Percentiles rank a stretch among this genome's conserved stretches.
These are phyloP conservation scores for Drosophila sechellia DNA, from an alignment of 1,140 invertebrate genomes.

Conservation along the genomic window DNA sequence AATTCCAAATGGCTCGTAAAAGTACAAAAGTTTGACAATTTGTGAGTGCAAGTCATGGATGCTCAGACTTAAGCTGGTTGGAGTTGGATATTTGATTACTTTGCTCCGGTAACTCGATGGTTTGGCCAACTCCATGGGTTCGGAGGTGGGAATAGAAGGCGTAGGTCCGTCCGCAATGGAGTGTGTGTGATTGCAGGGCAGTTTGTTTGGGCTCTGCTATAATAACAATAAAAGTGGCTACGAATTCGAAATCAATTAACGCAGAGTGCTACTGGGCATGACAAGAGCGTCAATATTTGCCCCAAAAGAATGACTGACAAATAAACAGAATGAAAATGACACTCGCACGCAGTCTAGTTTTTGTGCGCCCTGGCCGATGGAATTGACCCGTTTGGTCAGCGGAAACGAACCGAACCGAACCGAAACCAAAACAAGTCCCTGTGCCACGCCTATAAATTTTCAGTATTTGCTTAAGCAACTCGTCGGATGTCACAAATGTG, in stretches of 20 bases:
- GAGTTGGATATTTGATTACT: constrained; percentile 20
- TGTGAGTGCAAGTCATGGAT: constrained; percentile 35
- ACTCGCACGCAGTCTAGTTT: constrained; percentile 36
- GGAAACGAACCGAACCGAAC: not conserved
- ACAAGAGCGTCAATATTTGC: constrained; percentile 80
- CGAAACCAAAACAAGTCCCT: constrained; percentile 17
- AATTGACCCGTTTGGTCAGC: constrained; percentile 22
- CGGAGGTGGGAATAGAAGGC: not conserved
- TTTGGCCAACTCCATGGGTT: not conserved
- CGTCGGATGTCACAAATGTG: constrained; percentile 59
- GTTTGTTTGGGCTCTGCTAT: constrained; percentile 54
- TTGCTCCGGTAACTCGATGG: constrained; percentile 17
- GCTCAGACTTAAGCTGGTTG: constrained; percentile 18
- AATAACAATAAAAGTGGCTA: constrained; percentile 79
- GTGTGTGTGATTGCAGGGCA: constrained; percentile 36
- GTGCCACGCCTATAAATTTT: constrained; percentile 54
- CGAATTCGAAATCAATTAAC: constrained; percentile 81
- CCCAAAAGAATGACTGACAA: constrained; percentile 78
- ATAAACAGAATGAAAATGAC: constrained; percentile 61
- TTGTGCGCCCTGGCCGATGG: constrained; percentile 7
- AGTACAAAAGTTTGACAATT: constrained; percentile 16
- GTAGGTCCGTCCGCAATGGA: constrained; percentile 10
- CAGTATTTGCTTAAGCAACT: constrained; percentile 56
- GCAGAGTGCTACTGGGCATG: constrained; percentile 78
- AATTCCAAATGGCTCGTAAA: constrained; percentile 33